Evolutionary conservation across 2,888 invertebrate species (phyloP), one percentile per base, ranked within the genome.

Genomic region (Drosophila putrida): DNA sequence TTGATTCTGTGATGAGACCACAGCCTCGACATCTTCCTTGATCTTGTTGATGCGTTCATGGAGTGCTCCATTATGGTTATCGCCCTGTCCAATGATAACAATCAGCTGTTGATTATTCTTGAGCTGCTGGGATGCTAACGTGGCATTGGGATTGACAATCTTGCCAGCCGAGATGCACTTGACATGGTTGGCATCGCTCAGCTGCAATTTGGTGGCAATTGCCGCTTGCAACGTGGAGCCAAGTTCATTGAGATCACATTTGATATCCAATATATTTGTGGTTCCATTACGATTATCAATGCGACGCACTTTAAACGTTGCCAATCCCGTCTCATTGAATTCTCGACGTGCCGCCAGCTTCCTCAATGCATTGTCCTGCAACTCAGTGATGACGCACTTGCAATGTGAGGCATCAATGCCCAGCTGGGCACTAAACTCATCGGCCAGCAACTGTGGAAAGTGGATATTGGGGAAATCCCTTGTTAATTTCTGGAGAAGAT

Each of bases 101-200:
- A 96, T 94, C 6, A 96, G 92, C 82, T 95, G 95, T 13, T 93
- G 94, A 49, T 95, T 95, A 90, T 96, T 96, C 91, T 94, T 95
- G 2, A 96, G 59, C 39, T 94, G 94, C 84, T 96, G 96, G 11
- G 92, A 91, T 10, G 91, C 92, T 5, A 96, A 88, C 2, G 91
- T 93, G 11, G 90, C 85, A 0, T 92, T 90, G 1, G 94, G 93
- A 51, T 94, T 93, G 20, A 96, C 90, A 15, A 96, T 94, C 91
- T 94, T 94, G 0, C 96, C 96, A 73, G 94, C 94, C 63, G 93
- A 93, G 80, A 96, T 96, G 50, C 96, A 90, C 89, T 96, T 96
- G 0, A 96, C 90, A 71, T 95, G 95, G 50, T 80, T 83, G 0
- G 83, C 38, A 62, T 89, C 75, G n/a, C 36, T 61, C 3, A 91